Base-by-base conservation (phyloP, 2,113 vertebrate genomes). In the Campylorhamphus procurvoides region DNA sequence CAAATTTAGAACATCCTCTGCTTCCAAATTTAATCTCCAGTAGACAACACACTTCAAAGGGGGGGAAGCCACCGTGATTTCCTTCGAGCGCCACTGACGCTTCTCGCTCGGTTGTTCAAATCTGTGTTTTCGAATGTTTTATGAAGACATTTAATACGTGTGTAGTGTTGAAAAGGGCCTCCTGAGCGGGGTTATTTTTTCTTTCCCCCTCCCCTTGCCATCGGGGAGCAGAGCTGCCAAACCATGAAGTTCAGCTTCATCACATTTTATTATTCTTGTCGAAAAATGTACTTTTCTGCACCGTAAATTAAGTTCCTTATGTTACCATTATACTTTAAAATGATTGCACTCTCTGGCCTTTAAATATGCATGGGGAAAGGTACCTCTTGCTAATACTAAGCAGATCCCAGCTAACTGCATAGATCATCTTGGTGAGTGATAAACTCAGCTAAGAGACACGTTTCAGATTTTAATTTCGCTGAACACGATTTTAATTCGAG, bases 1-100 rank as follows among this genome's bases (percentile, higher is more conserved):
- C 95, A 69, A 74, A 98, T 97, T 97, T 97, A 97, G 97, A 97
- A 98, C 95, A 97, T 98, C 97, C 97, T 97, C 95, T 94, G 73
- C 96, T 96, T 97, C 97, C 97, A 93, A 97, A 97, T 96, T 97
- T 96, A 96, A 97, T 94, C 91, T 78, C 62, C 79, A 19, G 71
- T 60, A 91, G 68, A 87, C 96, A 96, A 74, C 58, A 8, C 18
- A 64, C 95, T 94, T 96, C 94, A 96, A 97, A 96, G 89, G 66
- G 85, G 90, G 92, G 91, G 68, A 94, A 92, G 92, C 58, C 73
- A 27, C 90, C 46, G 78, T 42, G 72, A 59, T 68, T 94, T 95
- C 88, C 96, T 96, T 86, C 74, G 12, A 90, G 78, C 62, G 19
- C 42, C 49, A 8, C 3, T 85, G 86, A 87, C 28, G 91, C 59